These are phyloP conservation scores for Trididemnum nubilum DNA, from an alignment of 23 tunicate species.

Conservation along the genomic window DNA sequence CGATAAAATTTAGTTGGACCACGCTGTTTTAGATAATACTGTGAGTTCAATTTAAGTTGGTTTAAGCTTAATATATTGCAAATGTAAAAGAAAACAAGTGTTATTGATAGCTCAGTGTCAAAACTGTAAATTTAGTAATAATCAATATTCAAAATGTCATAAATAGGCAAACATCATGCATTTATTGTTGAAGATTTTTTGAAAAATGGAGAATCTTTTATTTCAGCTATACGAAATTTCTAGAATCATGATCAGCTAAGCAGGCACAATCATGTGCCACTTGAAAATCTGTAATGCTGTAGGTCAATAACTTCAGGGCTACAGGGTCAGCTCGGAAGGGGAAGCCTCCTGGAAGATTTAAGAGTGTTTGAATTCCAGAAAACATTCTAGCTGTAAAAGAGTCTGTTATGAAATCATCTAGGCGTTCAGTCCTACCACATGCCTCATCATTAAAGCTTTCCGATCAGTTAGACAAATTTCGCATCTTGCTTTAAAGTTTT, in stretches of 20 bases:
- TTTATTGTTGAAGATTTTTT: conserved; percentile 26
- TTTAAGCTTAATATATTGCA: no score
- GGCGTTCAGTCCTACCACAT: conserved; percentile 18
- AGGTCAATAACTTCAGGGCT: conserved; percentile 29
- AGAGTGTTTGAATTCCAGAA: conserved; percentile 31
- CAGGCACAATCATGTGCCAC: conserved; percentile 13
- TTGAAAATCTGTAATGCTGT: conserved; percentile 29
- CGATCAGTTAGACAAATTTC: conserved; percentile 23
- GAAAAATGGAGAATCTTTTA: conserved; percentile 21
- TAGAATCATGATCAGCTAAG: conserved; percentile 19
- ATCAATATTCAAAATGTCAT: conserved; percentile 30
- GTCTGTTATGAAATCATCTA: conserved; percentile 20
- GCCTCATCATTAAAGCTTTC: conserved; percentile 15
- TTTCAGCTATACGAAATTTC: conserved; percentile 23
- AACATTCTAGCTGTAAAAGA: conserved; percentile 32
- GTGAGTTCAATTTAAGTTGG: no score
- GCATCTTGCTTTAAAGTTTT: conserved; percentile 22
- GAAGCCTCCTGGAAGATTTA: conserved; percentile 33
- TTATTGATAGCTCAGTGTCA: no score
- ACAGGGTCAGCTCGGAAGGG: conserved; percentile 9
- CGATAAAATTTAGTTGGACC: no score
- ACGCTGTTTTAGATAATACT: no score
- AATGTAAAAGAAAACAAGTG: no score
- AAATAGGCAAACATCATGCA: conserved; percentile 20
- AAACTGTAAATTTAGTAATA: no score